Conservation (phyloP, 2,113 vertebrate genomes). For the Megalops atlanticus region DNA sequence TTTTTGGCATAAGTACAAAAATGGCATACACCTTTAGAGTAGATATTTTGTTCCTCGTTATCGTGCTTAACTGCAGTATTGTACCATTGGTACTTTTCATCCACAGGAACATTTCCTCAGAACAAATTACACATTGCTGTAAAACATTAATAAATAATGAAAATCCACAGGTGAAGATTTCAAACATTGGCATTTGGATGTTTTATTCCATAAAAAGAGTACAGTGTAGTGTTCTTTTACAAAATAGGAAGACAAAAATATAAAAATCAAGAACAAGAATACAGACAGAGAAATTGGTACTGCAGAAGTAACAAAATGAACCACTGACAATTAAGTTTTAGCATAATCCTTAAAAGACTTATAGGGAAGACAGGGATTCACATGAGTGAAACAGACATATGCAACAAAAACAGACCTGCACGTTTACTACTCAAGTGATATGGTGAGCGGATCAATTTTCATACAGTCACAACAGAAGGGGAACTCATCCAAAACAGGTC, state of each 20-base stretch:
- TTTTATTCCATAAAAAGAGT: conserved; percentile 74
- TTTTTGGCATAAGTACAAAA: neutral
- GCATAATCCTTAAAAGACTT: conserved; percentile 11
- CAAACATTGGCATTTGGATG: conserved; percentile 66
- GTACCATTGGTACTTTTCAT: neutral
- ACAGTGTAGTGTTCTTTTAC: conserved; percentile 61
- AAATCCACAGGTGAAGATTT: conserved; percentile 69
- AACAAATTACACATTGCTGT: conserved; percentile 13
- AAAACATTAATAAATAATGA: conserved; percentile 63
- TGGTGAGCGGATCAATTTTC: conserved; percentile 57
- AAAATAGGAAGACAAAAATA: conserved; percentile 57
- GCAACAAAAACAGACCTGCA: conserved; percentile 25
- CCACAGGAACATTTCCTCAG: neutral
- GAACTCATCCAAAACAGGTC: conserved; percentile 52
- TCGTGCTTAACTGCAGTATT: neutral
- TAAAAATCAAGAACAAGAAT: conserved; percentile 51
- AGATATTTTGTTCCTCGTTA: neutral
- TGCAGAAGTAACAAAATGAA: conserved; percentile 61
- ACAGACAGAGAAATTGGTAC: conserved; percentile 62
- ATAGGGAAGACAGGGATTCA: conserved; percentile 56
- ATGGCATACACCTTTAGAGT: neutral
- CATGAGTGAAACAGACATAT: conserved; percentile 53
- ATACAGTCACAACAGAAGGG: conserved; percentile 53
- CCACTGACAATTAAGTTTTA: conserved; percentile 39
- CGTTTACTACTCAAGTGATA: conserved; percentile 61